A percentile compares a stretch with the other conserved stretches of the same genome.
Conservation (phyloP, 2,888 invertebrate genomes). For the Mimachlamys varia region DNA sequence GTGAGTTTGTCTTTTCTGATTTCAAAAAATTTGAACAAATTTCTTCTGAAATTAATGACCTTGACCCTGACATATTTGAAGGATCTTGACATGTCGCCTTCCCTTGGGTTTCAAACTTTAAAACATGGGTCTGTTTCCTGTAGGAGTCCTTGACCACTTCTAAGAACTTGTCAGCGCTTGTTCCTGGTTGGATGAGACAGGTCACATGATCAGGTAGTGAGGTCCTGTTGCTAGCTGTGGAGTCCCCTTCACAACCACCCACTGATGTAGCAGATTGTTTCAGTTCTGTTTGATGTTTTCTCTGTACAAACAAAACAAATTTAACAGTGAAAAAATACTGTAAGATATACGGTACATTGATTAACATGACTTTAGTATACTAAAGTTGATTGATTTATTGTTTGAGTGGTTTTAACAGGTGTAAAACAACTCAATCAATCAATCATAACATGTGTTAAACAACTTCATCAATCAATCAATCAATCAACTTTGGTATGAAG, state of each 20-base stretch:
- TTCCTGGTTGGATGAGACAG: slow-evolving; percentile 69
- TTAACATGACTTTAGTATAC: too few relatives aligned
- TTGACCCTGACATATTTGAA: background rate
- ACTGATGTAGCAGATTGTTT: background rate
- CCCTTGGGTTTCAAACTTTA: background rate
- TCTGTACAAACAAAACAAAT: background rate
- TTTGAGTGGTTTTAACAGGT: too few relatives aligned
- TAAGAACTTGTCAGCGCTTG: slow-evolving; percentile 69
- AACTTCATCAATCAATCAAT: too few relatives aligned
- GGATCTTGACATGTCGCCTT: background rate
- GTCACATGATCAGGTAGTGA: slow-evolving; percentile 72
- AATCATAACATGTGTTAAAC: too few relatives aligned
- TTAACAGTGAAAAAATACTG: too few relatives aligned
- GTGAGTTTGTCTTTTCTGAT: background rate
- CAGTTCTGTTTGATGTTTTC: background rate
- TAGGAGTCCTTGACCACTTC: slow-evolving; percentile 52
- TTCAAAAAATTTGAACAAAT: background rate
- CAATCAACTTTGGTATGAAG: too few relatives aligned
- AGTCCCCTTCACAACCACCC: background rate
- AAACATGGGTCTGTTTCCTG: background rate
- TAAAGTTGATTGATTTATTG: too few relatives aligned
- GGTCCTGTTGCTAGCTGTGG: background rate
- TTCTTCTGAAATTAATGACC: background rate
- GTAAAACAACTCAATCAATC: too few relatives aligned
- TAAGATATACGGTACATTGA: too few relatives aligned